Conservation (phyloP, 2,888 invertebrate species). For the Pterostichus niger region DNA sequence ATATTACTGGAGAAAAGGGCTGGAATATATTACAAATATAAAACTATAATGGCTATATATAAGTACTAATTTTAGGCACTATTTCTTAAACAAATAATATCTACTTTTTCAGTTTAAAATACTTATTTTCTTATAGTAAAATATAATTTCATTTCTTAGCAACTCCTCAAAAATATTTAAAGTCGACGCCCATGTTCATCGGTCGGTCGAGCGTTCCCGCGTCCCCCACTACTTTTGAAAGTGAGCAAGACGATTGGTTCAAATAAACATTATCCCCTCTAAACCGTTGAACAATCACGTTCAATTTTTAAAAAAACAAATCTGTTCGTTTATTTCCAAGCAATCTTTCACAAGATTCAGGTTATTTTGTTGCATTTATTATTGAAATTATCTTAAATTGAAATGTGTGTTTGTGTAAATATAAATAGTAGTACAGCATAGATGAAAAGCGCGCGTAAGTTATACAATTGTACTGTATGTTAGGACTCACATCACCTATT, state of each 20-base stretch:
- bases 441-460: slow-evolving; percentile 32
- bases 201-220: neutral
- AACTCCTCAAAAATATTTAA: too few relatives aligned
- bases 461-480: too few relatives aligned
- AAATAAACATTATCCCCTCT: slow-evolving; percentile 66
- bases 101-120: too few relatives aligned
- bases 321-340: slow-evolving; percentile 66
- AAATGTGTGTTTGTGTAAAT: slow-evolving; percentile 28
- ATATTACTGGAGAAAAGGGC: too few relatives aligned
- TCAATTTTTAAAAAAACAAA: slow-evolving; percentile 67
- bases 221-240: slow-evolving; percentile 35
- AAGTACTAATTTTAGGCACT: too few relatives aligned
- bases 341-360: slow-evolving; percentile 55
- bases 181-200: too few relatives aligned
- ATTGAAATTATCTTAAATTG: slow-evolving; percentile 21
- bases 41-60: too few relatives aligned
- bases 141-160: too few relatives aligned
- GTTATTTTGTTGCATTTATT: slow-evolving; percentile 51
- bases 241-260: slow-evolving; percentile 55
- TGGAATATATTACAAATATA: too few relatives aligned
- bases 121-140: too few relatives aligned
- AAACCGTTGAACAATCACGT: slow-evolving; percentile 60
- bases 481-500: slow-evolving; percentile 70
- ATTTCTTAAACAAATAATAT: too few relatives aligned
- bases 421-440: neutral